Conservation (phyloP, 2,113 vertebrate genomes). For the Rhinolophus ferrumequinum region DNA sequence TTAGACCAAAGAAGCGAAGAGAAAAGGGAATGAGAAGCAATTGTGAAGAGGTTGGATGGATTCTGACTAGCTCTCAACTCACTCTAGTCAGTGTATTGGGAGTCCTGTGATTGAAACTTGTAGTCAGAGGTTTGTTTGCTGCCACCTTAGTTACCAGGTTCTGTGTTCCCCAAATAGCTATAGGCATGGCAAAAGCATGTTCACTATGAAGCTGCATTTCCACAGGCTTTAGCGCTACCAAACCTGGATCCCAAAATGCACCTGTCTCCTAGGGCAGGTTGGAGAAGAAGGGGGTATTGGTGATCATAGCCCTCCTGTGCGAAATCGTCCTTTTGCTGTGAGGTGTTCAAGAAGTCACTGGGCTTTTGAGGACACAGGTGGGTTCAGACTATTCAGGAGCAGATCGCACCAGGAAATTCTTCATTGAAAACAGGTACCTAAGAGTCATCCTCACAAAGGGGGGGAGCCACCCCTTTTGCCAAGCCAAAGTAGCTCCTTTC, state of each 20-base stretch:
- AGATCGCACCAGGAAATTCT: background rate
- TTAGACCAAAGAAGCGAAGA: background rate
- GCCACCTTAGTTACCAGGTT: background rate
- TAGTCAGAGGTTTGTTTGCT: background rate
- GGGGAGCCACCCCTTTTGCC: background rate
- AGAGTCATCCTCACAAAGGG: background rate
- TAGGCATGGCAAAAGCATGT: background rate
- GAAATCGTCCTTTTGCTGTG: background rate
- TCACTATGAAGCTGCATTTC: background rate
- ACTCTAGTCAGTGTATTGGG: background rate
- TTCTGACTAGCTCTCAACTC: background rate
- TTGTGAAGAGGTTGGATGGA: background rate
- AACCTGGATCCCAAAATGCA: background rate
- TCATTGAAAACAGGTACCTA: background rate
- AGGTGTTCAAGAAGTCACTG: background rate
- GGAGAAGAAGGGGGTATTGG: background rate
- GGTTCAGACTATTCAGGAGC: background rate
- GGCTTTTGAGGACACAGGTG: background rate
- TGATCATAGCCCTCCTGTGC: background rate
- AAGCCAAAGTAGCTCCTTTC: background rate
- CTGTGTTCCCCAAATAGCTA: background rate
- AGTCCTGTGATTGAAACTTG: background rate
- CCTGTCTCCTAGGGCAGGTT: background rate
- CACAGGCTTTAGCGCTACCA: background rate
- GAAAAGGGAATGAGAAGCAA: background rate